These are phyloP conservation scores for Ceyx melanurus DNA, from an alignment of 2,113 vertebrate species.

Conservation along the genomic window DNA sequence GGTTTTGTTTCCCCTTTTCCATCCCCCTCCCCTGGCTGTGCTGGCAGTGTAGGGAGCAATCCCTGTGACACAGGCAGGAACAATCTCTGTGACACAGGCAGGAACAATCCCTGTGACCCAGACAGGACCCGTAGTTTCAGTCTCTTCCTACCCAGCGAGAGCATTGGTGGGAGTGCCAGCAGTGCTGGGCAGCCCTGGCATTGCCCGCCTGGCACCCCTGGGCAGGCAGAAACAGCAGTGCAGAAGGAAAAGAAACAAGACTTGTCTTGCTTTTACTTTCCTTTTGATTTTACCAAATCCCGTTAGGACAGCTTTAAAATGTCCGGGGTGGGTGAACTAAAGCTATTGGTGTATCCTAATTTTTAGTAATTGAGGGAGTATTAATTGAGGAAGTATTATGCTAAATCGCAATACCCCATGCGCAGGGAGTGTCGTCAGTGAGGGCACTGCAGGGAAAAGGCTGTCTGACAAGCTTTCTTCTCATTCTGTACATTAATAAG, in stretches of 20 bases:
- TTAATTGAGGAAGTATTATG: too few species aligned
- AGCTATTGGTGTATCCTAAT: accelerated
- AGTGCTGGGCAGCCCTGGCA: neutral
- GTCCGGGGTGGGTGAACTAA: neutral
- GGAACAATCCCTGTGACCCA: too few species aligned
- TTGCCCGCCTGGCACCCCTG: accelerated
- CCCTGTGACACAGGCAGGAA: too few species aligned
- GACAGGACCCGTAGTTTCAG: too few species aligned
- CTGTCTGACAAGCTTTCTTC: too few species aligned
- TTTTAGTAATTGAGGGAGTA: neutral
- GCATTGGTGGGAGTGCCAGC: neutral
- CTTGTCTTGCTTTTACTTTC: neutral
- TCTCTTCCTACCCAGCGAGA: neutral
- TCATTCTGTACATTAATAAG: too few species aligned
- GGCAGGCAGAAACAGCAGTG: neutral
- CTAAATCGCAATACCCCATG: too few species aligned
- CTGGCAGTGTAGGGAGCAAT: too few species aligned
- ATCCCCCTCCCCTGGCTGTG: too few species aligned
- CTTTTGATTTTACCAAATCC: neutral
- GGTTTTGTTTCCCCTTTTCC: neutral
- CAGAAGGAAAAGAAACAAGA: neutral
- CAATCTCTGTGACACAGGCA: too few species aligned
- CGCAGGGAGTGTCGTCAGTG: too few species aligned
- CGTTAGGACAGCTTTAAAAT: neutral
- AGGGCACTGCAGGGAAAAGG: too few species aligned